Conservation (phyloP, 53 echinoderm and acorn worm genomes). For the Patiria pectinifera region DNA sequence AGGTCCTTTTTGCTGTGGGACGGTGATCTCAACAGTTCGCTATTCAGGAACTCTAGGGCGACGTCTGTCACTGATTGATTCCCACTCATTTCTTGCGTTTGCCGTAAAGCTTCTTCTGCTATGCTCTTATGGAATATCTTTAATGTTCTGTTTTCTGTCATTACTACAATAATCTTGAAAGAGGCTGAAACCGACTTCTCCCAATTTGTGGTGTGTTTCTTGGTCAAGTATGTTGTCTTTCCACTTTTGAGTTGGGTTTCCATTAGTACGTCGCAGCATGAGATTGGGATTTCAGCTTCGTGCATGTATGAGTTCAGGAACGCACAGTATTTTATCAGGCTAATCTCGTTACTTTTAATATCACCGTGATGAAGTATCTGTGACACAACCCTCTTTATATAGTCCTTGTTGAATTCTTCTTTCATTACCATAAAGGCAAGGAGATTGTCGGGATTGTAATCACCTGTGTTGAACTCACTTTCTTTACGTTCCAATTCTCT, state of each 20-base stretch:
- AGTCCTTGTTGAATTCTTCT: slow-evolving; percentile 58
- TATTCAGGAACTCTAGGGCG: slow-evolving; percentile 59
- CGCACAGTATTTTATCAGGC: slow-evolving; percentile 73
- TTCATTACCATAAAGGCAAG: slow-evolving; percentile 70
- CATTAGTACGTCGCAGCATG: slow-evolving; percentile 82
- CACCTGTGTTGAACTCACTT: slow-evolving; percentile 6
- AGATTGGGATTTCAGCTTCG: slow-evolving; percentile 72
- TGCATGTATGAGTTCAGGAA: slow-evolving; percentile 62
- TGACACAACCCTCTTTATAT: slow-evolving; percentile 34
- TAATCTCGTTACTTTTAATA: slow-evolving; percentile 20
- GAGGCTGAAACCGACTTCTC: slow-evolving; percentile 59
- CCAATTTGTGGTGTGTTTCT: slow-evolving; percentile 39
- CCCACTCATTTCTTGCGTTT: slow-evolving; percentile 1
- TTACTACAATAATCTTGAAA: slow-evolving; percentile 38
- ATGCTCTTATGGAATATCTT: slow-evolving; percentile 69
- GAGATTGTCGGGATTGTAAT: slow-evolving; percentile 44
- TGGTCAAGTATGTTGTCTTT: background rate
- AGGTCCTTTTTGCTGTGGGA: slow-evolving; percentile 43
- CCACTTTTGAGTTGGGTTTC: background rate
- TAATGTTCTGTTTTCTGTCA: slow-evolving; percentile 50
- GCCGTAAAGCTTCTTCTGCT: slow-evolving; percentile 62
- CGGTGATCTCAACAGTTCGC: slow-evolving; percentile 46
- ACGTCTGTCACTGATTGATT: slow-evolving; percentile 50
- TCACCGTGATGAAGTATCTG: slow-evolving; percentile 23
- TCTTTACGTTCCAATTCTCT: slow-evolving; percentile 45